Conservation (phyloP, 2,797 vertebrate genomes). For the Emydoidea blandingii region DNA sequence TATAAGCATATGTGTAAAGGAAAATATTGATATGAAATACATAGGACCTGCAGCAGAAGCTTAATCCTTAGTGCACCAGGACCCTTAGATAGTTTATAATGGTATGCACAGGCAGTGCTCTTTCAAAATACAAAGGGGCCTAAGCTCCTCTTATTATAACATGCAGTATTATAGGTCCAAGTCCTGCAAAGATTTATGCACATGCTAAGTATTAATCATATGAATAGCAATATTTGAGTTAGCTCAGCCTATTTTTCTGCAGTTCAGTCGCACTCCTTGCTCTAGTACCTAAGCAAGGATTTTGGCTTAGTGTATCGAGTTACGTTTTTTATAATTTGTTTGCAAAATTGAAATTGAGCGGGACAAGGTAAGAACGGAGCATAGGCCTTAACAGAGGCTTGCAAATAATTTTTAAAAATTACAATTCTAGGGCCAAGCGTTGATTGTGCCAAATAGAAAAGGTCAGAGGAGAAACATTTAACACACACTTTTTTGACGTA, state of each 20-base stretch:
- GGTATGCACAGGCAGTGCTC: background rate
- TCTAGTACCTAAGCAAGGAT: background rate
- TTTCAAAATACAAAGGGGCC: background rate
- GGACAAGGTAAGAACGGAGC: background rate
- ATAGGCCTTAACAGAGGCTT: background rate
- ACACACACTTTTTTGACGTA: background rate
- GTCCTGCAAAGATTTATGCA: background rate
- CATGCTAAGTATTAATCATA: background rate
- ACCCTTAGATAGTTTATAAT: background rate
- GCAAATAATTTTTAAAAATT: background rate
- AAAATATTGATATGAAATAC: background rate
- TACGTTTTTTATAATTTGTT: background rate
- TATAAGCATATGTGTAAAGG: background rate
- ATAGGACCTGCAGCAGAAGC: background rate
- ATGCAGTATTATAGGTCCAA: background rate
- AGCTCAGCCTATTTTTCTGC: slow-evolving; percentile 19
- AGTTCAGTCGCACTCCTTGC: background rate
- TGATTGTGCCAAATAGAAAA: background rate
- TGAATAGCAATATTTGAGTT: background rate
- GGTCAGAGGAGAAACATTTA: background rate
- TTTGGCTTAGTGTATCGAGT: slow-evolving; percentile 13
- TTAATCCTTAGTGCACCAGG: background rate
- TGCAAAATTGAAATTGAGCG: background rate
- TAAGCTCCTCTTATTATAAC: background rate
- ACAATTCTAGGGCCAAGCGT: background rate